phyloP scores from a whole-genome alignment of 2,797 vertebrate species.

The Artibeus lituratus region DNA sequence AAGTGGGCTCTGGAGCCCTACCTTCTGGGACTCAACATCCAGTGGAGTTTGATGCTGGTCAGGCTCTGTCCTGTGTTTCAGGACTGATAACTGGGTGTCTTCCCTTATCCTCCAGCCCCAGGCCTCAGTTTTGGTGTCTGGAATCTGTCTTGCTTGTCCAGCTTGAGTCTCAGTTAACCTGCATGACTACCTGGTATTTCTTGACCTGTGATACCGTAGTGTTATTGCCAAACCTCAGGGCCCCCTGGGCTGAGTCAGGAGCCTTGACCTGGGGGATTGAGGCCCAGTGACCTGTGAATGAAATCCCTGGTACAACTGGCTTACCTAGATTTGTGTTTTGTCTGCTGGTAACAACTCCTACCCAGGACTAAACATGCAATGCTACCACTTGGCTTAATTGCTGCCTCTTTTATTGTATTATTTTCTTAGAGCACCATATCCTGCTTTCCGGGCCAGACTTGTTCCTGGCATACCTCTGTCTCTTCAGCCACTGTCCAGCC shows the following conservation, averaged over 20 bases:
- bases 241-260: neutral
- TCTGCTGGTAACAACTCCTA: neutral
- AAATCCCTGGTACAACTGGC: too few relatives aligned
- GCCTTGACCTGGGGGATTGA: too few relatives aligned
- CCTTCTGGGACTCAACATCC: neutral
- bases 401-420: neutral
- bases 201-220: neutral
- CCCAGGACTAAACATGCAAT: neutral
- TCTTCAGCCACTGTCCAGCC: neutral
- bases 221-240: neutral
- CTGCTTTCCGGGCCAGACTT: neutral
- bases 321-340: neutral
- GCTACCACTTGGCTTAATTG: neutral
- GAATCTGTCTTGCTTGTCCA: neutral
- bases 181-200: neutral
- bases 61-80: neutral
- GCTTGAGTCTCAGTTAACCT: neutral
- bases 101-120: neutral
- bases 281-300: neutral
- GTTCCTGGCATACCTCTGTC: neutral
- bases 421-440: neutral
- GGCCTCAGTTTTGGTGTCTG: neutral
- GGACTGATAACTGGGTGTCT: neutral
- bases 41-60: neutral
- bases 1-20: neutral